These are phyloP conservation scores for Tenthredo mesomela DNA, from an alignment of 2,888 invertebrate genomes.

Conservation along the genomic window DNA sequence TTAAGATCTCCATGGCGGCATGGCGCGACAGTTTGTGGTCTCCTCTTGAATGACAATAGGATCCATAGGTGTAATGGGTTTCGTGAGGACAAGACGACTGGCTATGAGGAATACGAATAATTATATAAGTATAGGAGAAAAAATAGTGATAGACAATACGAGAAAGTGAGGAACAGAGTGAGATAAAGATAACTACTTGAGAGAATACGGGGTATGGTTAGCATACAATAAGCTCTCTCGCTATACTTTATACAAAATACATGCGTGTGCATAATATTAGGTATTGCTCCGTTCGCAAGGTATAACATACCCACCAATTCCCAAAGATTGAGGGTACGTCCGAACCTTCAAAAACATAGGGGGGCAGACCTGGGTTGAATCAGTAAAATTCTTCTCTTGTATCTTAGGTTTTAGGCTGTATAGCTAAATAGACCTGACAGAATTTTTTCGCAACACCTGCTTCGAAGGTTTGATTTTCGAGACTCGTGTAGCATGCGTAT, in stretches of 20 bases:
- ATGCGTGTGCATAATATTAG: slow-evolving; percentile 21
- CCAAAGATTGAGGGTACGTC: background rate
- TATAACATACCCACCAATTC: background rate
- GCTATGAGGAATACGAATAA: slow-evolving; percentile 6
- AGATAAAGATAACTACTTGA: background rate
- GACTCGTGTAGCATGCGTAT: no score
- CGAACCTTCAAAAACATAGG: no score
- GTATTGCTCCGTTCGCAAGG: background rate
- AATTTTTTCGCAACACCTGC: background rate
- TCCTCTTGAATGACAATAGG: slow-evolving; percentile 15
- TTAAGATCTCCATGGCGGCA: background rate
- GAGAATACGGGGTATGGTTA: slow-evolving; percentile 22
- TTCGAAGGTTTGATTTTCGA: no score
- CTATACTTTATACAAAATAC: background rate
- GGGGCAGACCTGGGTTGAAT: background rate
- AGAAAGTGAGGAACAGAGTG: background rate
- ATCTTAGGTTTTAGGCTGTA: background rate
- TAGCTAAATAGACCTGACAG: background rate
- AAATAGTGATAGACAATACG: background rate
- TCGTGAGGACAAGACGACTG: slow-evolving; percentile 12
- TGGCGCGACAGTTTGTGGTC: slow-evolving; percentile 30
- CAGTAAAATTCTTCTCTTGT: background rate
- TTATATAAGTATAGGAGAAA: slow-evolving; percentile 3
- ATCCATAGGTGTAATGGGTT: slow-evolving; percentile 16
- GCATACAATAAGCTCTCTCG: slow-evolving; percentile 33